Evolutionary conservation across 2,113 vertebrate species (phyloP).

Genomic region (Ia io): DNA sequence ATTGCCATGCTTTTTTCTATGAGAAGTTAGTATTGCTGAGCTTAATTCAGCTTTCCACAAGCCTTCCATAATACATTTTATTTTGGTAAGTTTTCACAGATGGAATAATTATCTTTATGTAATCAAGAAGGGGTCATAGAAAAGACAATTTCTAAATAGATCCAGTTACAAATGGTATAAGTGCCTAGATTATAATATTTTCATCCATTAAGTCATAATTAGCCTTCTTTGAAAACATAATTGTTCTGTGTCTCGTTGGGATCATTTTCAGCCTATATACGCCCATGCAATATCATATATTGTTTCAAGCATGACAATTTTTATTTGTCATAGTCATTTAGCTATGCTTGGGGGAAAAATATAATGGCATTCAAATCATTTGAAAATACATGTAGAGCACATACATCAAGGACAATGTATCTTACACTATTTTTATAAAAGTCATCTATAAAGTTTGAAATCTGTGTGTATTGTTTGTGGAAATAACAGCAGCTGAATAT

Average conservation of each 20-base stretch:
- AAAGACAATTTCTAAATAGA: slow-evolving; percentile 70
- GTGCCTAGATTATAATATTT: slow-evolving; percentile 63
- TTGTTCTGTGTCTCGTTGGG: slow-evolving; percentile 46
- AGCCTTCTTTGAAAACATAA: slow-evolving; percentile 65
- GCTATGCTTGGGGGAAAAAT: slow-evolving; percentile 1
- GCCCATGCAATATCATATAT: neutral
- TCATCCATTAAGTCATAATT: slow-evolving; percentile 69
- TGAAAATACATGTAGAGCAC: slow-evolving; percentile 18
- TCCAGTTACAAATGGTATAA: slow-evolving; percentile 57
- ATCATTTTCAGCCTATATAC: slow-evolving; percentile 46
- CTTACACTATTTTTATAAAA: neutral
- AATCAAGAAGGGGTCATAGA: slow-evolving; percentile 68
- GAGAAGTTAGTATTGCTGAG: neutral
- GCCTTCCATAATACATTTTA: slow-evolving; percentile 55
- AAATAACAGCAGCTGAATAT: neutral
- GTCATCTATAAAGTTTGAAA: neutral
- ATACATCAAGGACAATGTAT: neutral
- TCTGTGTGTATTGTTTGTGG: neutral
- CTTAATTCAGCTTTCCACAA: slow-evolving; percentile 23
- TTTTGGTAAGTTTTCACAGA: slow-evolving; percentile 73
- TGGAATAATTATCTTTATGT: slow-evolving; percentile 74
- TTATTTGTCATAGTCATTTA: slow-evolving; percentile 49
- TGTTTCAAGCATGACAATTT: slow-evolving; percentile 45
- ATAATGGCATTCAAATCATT: slow-evolving; percentile 8
- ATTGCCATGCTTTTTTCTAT: slow-evolving; percentile 48